Conservation (phyloP, 1,140 invertebrate genomes). For the Galleria mellonella region DNA sequence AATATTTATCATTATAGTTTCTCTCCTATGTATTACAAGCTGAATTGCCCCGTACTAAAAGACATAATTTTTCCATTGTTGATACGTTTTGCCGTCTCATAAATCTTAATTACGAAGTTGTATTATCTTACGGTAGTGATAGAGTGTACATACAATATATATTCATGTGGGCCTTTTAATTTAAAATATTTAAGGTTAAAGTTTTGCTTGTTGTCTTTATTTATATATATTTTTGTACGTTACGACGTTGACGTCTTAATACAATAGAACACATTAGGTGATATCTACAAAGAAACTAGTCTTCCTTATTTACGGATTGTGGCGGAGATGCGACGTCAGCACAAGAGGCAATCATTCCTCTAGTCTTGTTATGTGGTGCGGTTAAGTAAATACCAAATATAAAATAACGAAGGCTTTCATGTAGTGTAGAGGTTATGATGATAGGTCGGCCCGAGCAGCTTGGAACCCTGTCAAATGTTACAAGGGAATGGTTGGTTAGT, state of each 20-base stretch:
- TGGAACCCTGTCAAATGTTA: constrained; percentile 53
- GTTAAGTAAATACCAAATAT: constrained; percentile 72
- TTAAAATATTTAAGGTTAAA: constrained; percentile 45
- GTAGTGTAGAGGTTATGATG: constrained; percentile 51
- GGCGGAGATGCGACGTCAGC: constrained; percentile 36
- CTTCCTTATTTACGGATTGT: constrained; percentile 64
- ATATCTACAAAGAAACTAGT: constrained; percentile 70
- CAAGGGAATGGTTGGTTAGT: constrained; percentile 65
- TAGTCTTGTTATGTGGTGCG: constrained; percentile 73
- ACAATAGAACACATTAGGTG: constrained; percentile 64
- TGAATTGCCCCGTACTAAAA: constrained; percentile 33
- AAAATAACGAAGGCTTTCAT: constrained; percentile 67
- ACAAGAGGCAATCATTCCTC: constrained; percentile 71
- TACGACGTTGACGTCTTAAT: constrained; percentile 38
- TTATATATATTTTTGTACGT: constrained; percentile 69
- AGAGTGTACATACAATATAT: constrained; percentile 35
- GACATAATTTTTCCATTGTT: constrained; percentile 53
- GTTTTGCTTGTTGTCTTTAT: constrained; percentile 67
- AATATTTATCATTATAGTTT: too few relatives aligned
- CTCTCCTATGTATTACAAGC: too few relatives aligned
- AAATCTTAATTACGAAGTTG: constrained; percentile 27
- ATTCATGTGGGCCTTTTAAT: constrained; percentile 62
- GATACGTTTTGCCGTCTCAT: constrained; percentile 23
- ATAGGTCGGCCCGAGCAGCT: constrained; percentile 63
- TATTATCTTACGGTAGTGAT: constrained; percentile 45